Base-by-base conservation (phyloP, 1,140 invertebrate genomes). In the Trichonephila clavata region DNA sequence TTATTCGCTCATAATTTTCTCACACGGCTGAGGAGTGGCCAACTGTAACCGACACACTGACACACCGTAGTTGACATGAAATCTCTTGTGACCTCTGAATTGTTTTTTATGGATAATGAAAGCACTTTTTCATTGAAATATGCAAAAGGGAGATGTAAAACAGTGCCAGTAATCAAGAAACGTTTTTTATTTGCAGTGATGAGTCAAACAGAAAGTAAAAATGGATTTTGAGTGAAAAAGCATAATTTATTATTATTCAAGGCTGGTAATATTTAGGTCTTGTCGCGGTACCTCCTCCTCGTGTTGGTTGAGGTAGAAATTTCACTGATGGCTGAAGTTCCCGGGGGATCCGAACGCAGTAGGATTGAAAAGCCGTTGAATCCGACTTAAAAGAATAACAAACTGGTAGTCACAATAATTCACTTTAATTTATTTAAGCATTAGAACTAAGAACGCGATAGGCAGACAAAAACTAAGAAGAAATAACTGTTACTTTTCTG, bases 1-100 rank as follows among this genome's bases (percentile, higher is more conserved):
- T 65, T 77, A 77, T 77, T 83, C 80, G 5, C 10, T 80, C 65
- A 84, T 71, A 24, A 84, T 92, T 92, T 84, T 59, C 57, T 57
- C 77, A 80, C 90, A 57, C 80, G 90, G 57, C 60, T 84, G 80
- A 83, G 1, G 18, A 24, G 77, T 92, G 32, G 20, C 80, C 61
- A 83, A 77, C 68, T 77, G 68, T 77, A 77, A 77, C 68, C 27
- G 68, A 77, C 68, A 77, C 32, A 77, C 24, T 32, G 68, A 77
- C 68, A 77, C 68, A 77, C 27, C 68, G 68, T 32, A 4, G 68
- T 27, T 77, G 68, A 77, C 32, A 32, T 32, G 68, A 77, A 77
- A 77, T 32, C 68, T 77, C 24, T 77, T 59, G 81, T 6, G 81
- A 57, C 39, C 81, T 83, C 50, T 57, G 39, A 14, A n/a, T n/a